Conservation (phyloP, 2,113 vertebrate species). For the Lipotes vexillifer region DNA sequence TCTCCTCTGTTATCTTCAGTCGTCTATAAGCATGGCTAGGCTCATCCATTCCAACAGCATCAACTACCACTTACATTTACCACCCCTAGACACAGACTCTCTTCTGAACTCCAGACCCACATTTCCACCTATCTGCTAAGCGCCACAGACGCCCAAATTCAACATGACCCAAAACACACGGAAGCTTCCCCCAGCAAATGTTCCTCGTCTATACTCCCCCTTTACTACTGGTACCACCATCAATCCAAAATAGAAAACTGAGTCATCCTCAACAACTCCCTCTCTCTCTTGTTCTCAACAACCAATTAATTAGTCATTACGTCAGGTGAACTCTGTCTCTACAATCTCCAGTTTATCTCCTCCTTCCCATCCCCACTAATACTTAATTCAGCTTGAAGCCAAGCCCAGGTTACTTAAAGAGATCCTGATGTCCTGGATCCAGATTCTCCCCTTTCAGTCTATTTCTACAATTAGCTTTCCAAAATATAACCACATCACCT, state of each 20-base stretch:
- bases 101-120: neutral
- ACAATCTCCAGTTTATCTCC: neutral
- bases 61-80: neutral
- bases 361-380: neutral
- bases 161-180: neutral
- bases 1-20: neutral
- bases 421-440: neutral
- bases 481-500: neutral
- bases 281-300: neutral
- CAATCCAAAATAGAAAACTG: neutral
- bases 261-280: neutral
- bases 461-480: neutral
- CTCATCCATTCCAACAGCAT: neutral
- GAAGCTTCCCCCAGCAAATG: neutral
- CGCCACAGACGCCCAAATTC: neutral
- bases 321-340: neutral
- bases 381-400: neutral
- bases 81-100: neutral
- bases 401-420: neutral
- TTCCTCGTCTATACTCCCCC: neutral
- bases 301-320: neutral
- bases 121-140: neutral
- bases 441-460: neutral
- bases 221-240: neutral
- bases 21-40: neutral